Evolutionary conservation across 1,140 invertebrate species (phyloP), one percentile per base, ranked within the genome.

Genomic region (Apolygus lucorum): DNA sequence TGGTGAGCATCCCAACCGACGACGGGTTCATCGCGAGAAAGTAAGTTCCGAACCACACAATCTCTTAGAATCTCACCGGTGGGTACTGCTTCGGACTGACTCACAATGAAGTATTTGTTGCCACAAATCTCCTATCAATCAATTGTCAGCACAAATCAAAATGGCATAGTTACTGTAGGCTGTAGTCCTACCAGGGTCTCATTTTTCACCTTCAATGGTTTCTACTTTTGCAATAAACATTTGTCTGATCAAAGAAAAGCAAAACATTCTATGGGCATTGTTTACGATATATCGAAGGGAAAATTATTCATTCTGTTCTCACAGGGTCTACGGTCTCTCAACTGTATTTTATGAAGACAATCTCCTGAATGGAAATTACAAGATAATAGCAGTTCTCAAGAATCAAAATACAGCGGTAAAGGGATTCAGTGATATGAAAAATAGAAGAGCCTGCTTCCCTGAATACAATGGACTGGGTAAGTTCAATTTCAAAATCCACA

Each of bases 381-480:
- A 66, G 26, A 66, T 66, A 14, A 17, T 66, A n/a, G 64, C 64
- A 66, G 64, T 66, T n/a, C n/a, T 66, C 21, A 63, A 63, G 26
- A 25, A 28, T n/a, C 2, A 29, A n/a, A 25, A 1, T 25, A 2
- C 64, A 1, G 21, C 64, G 2, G 34, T 66, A 17, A 25, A 2
- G n/a, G 26, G 64, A 24, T 66, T 66, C 29, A 17, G 26, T n/a
- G 64, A 66, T 34, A 13, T 66, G 2, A 28, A 34, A 21, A 24
- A 34, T 34, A 66, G 34, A 34, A 14, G 29, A 29, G 64, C 64
- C 8, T 66, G 64, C 25, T 66, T 66, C 21, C 64, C 64, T 2
- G 64, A 66, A 42, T 66, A 66, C 28, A 66, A 66, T 14, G 64
- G 64, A 42, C 64, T 66, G n/a, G 64, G 64, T 66, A 42, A 66